Evolutionary conservation across 2,113 vertebrate genomes (phyloP).

Genomic region (Chlorocebus sabaeus): DNA sequence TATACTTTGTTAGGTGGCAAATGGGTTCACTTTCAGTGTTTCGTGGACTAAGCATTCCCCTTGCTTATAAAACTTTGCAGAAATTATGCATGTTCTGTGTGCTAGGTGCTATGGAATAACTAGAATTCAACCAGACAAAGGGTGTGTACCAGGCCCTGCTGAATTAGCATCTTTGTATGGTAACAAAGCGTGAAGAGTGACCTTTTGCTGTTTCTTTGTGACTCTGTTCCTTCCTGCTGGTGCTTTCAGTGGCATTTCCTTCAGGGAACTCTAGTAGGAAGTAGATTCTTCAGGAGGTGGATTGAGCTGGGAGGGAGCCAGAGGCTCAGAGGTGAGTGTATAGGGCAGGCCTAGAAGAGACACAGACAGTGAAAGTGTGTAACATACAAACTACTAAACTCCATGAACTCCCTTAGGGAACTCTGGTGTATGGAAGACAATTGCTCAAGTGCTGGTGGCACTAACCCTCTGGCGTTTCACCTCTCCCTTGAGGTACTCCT

Average conservation of each 20-base stretch:
- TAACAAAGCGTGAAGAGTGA: not conserved
- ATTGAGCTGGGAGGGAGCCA: not conserved
- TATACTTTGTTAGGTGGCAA: not conserved
- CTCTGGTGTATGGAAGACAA: not conserved
- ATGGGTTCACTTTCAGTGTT: not conserved
- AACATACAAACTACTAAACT: not conserved
- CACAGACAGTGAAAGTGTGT: not conserved
- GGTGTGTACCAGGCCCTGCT: not conserved
- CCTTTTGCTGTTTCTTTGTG: not conserved
- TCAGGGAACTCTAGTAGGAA: not conserved
- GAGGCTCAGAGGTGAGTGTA: not conserved
- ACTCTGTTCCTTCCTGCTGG: not conserved
- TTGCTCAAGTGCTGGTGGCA: not conserved
- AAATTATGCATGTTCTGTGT: not conserved
- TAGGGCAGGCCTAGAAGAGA: not conserved
- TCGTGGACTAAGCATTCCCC: not conserved
- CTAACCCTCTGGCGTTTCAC: conserved; percentile 25
- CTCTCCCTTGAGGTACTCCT: not conserved
- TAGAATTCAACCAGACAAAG: not conserved
- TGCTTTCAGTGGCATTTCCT: not conserved
- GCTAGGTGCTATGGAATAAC: not conserved
- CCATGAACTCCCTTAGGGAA: not conserved
- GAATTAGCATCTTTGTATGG: not conserved
- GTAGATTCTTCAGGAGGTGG: not conserved
- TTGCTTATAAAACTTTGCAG: not conserved